Evolutionary conservation across 2,888 invertebrate species (phyloP).

Genomic region (Volucella inanis): DNA sequence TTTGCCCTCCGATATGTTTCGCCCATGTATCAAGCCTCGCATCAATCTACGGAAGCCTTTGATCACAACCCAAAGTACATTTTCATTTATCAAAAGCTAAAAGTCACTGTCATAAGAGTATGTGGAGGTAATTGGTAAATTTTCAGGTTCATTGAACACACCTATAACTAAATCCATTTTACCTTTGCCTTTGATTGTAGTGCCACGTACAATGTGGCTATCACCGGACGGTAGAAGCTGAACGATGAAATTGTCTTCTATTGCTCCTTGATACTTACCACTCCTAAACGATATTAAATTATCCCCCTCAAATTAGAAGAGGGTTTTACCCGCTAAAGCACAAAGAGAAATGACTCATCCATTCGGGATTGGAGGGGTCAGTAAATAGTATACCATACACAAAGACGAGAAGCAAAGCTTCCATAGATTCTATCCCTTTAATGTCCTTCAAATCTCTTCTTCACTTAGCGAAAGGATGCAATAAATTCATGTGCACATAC

Average conservation of each 20-base stretch:
- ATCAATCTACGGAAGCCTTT: no score
- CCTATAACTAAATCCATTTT: slow-evolving; percentile 13
- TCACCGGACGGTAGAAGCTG: slow-evolving; percentile 30
- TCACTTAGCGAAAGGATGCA: slow-evolving; percentile 61
- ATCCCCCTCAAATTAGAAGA: slow-evolving; percentile 12
- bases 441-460: slow-evolving; percentile 59
- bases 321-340: not conserved
- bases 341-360: not conserved
- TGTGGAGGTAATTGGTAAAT: slow-evolving; percentile 34
- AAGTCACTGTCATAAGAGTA: not conserved
- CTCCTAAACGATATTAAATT: slow-evolving; percentile 51
- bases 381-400: slow-evolving; percentile 46
- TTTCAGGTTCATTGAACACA: slow-evolving; percentile 61
- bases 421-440: slow-evolving; percentile 47
- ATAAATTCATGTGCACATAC: slow-evolving; percentile 62
- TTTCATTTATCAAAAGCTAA: slow-evolving; percentile 22
- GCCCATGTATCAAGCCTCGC: no score
- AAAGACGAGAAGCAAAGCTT: slow-evolving; percentile 32
- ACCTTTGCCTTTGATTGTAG: not conserved
- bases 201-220: slow-evolving; percentile 2
- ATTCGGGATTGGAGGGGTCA: slow-evolving; percentile 19
- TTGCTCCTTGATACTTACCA: not conserved
- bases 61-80: not conserved
- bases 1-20: no score
- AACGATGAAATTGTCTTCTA: slow-evolving; percentile 57